phyloP scores from a whole-genome alignment of 35 echinoderm and acorn worm genomes.

The Amphiura filiformis region DNA sequence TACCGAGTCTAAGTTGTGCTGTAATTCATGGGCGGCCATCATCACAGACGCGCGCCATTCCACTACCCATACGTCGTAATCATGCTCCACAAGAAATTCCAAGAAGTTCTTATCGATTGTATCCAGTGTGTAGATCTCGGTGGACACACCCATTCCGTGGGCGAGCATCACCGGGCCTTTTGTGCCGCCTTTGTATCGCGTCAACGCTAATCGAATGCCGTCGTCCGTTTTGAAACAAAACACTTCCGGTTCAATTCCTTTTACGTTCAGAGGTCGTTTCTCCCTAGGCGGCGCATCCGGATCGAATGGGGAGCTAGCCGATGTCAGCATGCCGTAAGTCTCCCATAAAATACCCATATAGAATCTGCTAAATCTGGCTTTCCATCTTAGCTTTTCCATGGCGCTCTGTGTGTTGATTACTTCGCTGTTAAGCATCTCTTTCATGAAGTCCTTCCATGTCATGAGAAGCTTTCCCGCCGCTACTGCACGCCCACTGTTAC shows the following conservation, averaged over 20 bases:
- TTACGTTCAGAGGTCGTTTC: slow-evolving; percentile 16
- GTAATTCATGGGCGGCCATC: slow-evolving; percentile 23
- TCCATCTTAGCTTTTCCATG: slow-evolving; percentile 40
- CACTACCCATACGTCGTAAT: slow-evolving; percentile 63
- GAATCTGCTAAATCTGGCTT: slow-evolving; percentile 44
- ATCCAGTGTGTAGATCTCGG: slow-evolving; percentile 49
- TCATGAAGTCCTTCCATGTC: slow-evolving; percentile 42
- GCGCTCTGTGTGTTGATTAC: slow-evolving; percentile 33
- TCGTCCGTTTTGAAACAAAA: slow-evolving; percentile 13
- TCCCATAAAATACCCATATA: slow-evolving; percentile 44
- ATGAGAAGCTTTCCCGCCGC: slow-evolving; percentile 41
- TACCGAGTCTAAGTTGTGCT: slow-evolving; percentile 38
- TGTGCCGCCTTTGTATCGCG: slow-evolving; percentile 42
- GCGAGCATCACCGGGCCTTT: slow-evolving; percentile 68
- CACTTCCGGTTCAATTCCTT: slow-evolving; percentile 21
- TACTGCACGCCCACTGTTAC: slow-evolving; percentile 8
- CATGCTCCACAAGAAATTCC: slow-evolving; percentile 50
- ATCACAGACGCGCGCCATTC: slow-evolving; percentile 64
- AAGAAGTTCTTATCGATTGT: slow-evolving; percentile 74
- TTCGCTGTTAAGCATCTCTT: slow-evolving; percentile 37
- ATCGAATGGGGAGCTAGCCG: slow-evolving; percentile 1
- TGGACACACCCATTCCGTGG: slow-evolving; percentile 58
- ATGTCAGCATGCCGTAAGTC: slow-evolving; percentile 27
- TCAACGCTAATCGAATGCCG: slow-evolving; percentile 22
- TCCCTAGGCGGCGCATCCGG: slow-evolving; percentile 5